Percentiles rank a stretch among this genome's conserved stretches.
phyloP scores from a whole-genome alignment of 92 coral and sea anemone species.

The Palythoa heliodiscus region DNA sequence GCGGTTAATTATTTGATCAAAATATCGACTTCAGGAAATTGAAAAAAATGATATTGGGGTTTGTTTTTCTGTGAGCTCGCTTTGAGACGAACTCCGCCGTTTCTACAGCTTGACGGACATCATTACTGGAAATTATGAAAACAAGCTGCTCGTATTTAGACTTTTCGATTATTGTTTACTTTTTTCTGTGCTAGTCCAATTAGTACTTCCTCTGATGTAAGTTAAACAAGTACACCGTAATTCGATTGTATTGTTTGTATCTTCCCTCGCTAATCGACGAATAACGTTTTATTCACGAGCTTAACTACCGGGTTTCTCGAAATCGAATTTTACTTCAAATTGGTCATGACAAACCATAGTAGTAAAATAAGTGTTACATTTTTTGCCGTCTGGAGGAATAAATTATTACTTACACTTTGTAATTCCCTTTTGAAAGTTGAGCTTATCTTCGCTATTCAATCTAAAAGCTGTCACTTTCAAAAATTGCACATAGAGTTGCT shows the following conservation, averaged over 20 bases:
- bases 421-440: neutral
- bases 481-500: slow-evolving; percentile 38
- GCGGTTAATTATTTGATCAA: slow-evolving; percentile 3
- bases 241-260: slow-evolving; percentile 1
- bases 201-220: slow-evolving; percentile 15
- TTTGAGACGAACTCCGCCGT: neutral
- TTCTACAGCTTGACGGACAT: neutral
- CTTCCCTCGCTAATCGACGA: slow-evolving; percentile 24
- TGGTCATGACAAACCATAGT: neutral
- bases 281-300: slow-evolving; percentile 2
- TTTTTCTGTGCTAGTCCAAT: neutral
- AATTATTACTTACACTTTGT: neutral
- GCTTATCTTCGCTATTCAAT: slow-evolving; percentile 32
- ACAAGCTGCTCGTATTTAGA: slow-evolving; percentile 3
- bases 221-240: slow-evolving; percentile 21
- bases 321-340: neutral
- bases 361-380: neutral
- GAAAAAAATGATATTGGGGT: slow-evolving; percentile 7
- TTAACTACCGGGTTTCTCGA: slow-evolving; percentile 2
- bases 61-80: too few relatives aligned
- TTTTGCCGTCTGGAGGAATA: neutral
- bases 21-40: slow-evolving; percentile 13
- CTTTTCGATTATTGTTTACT: slow-evolving; percentile 5
- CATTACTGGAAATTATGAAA: neutral
- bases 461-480: slow-evolving; percentile 32